phyloP scores from a whole-genome alignment of 2,797 vertebrate genomes.

The Sebastes wilsoni region DNA sequence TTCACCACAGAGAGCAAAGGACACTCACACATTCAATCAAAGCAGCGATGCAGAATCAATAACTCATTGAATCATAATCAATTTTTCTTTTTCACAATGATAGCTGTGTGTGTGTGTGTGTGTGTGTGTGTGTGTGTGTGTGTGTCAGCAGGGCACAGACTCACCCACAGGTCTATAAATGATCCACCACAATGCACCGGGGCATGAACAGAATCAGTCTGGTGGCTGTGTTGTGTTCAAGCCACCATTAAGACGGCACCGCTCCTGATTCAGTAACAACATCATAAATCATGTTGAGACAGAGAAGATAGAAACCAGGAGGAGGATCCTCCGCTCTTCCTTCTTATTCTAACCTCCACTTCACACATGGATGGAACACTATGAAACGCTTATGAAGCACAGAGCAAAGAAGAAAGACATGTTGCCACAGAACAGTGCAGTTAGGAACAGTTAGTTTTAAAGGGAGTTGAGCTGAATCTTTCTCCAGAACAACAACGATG shows the following conservation, averaged over 20 bases:
- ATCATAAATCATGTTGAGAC: conserved; percentile 39
- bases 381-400: not conserved
- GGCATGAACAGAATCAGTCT: conserved; percentile 45
- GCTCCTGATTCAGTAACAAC: conserved; percentile 37
- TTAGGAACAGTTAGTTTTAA: not conserved
- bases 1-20: conserved; percentile 18
- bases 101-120: not conserved
- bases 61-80: conserved; percentile 40
- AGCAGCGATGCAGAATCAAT: conserved; percentile 41
- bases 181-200: conserved; percentile 35
- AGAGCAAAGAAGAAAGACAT: not conserved
- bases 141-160: conserved; percentile 3
- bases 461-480: no score
- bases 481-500: no score
- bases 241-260: conserved; percentile 37
- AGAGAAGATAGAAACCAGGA: not conserved
- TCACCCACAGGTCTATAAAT: conserved; percentile 36
- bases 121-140: no score
- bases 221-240: conserved; percentile 28
- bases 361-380: not conserved
- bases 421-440: not conserved
- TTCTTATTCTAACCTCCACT: not conserved
- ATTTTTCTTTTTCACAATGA: conserved; percentile 19
- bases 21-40: conserved; percentile 15
- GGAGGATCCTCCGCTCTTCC: not conserved